Evolutionary conservation across 2,797 vertebrate species (phyloP).

Genomic region (Gymnoscopelus microlampas): DNA sequence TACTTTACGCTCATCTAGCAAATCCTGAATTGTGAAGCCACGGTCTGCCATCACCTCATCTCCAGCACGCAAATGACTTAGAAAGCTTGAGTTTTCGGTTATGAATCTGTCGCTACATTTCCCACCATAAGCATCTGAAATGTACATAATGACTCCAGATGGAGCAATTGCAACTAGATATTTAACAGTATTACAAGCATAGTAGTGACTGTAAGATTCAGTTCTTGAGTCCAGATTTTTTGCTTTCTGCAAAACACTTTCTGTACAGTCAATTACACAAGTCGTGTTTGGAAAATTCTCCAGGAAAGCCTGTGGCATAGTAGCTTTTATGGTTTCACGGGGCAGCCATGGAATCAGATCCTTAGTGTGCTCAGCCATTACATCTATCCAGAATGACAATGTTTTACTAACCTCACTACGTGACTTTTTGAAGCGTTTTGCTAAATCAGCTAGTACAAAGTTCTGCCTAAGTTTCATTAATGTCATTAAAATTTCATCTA

Average conservation of each 20-base stretch:
- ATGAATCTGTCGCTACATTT: constrained; percentile 9
- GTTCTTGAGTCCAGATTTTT: no score
- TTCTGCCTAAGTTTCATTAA: constrained; percentile 9
- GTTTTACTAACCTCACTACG: no score
- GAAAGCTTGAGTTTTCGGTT: constrained; percentile 9
- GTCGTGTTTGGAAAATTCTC: no score
- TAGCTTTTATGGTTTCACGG: not conserved
- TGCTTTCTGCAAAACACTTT: no score
- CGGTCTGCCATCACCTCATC: constrained; percentile 10
- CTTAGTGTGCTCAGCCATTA: not conserved
- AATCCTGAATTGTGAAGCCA: not conserved
- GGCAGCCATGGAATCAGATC: not conserved
- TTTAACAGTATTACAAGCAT: no score
- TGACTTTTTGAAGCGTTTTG: no score
- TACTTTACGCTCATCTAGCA: no score
- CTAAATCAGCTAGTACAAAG: constrained; percentile 3
- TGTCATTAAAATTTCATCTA: not conserved
- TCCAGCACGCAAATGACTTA: constrained; percentile 3
- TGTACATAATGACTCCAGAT: no score
- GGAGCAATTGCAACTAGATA: no score
- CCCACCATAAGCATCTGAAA: constrained; percentile 8
- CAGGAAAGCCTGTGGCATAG: not conserved
- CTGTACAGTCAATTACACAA: no score
- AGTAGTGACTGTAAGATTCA: no score
- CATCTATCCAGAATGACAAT: no score